Percentiles rank a stretch among this genome's conserved stretches.
phyloP scores from a whole-genome alignment of 2,113 vertebrate species.

The Mellivora capensis region DNA sequence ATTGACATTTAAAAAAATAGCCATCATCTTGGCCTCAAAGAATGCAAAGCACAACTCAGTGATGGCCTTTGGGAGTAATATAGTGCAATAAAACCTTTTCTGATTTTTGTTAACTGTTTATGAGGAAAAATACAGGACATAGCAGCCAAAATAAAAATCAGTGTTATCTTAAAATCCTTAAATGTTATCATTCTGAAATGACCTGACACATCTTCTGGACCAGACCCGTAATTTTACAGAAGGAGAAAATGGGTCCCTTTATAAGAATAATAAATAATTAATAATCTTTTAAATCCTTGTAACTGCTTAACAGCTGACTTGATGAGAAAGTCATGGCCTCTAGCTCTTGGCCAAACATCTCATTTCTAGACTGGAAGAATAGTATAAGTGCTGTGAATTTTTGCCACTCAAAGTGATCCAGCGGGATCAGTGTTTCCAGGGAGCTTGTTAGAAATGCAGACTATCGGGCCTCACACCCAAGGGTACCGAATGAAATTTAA shows the following conservation, averaged over 20 bases:
- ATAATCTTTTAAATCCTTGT: background rate
- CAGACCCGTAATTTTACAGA: background rate
- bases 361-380: background rate
- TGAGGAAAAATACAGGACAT: background rate
- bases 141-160: slow-evolving; percentile 8
- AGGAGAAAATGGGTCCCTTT: background rate
- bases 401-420: background rate
- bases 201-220: background rate
- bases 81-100: background rate
- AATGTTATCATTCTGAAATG: background rate
- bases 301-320: background rate
- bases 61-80: background rate
- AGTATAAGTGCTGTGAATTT: background rate
- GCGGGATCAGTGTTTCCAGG: background rate
- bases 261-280: background rate
- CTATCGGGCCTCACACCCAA: background rate
- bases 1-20: slow-evolving; percentile 14
- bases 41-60: background rate
- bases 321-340: background rate
- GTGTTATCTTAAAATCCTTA: background rate
- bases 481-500: background rate
- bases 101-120: background rate
- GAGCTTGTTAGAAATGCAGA: background rate
- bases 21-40: background rate
- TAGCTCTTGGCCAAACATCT: background rate